Base-by-base conservation (phyloP, 2,888 invertebrate species). In the Heliconius cydno region DNA sequence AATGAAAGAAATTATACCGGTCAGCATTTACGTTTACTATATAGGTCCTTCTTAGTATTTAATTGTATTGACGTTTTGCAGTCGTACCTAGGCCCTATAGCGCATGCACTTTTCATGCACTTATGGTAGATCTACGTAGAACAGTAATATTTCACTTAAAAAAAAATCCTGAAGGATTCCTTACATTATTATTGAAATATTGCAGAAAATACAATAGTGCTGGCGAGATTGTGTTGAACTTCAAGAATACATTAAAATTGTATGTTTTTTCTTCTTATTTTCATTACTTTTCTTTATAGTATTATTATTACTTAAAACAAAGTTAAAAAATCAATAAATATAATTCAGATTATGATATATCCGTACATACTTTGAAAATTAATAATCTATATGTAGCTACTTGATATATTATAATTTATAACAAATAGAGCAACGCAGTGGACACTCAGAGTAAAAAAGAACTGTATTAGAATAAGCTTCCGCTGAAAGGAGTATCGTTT, bases 401-500 rank as follows among this genome's bases (percentile, higher is more conserved):
- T 34, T 15, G 41, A 15, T 74, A 70, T 77, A 80, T 66, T 77
- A 77, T 34, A 72, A 63, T 71, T 71, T 75, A 74, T 34, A 72
- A 63, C 60, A 77, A 71, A 75, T 78, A 73, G 66, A 78, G 78
- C 73, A 78, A 78, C 52, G 73, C 66, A 78, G 57, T 60, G 60
- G n/a, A 60, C 60, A 57, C 34, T 70, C 38, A 78, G 82, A 82
- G 79, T 82, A 83, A 80, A 81, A 81, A 84, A 81, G 68, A 80
- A 82, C 79, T 82, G 82, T 80, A 81, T 79, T 78, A 76, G 80
- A 85, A 82, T 84, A 80, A 82, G 85, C 87, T 88, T 89, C 89
- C 90, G 88, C 83, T 86, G 72, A 82, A 85, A 79, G 82, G 80
- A 57, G 38, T 73, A 84, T 85, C 87, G 83, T 87, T 87, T 86